Evolutionary conservation across 2,888 invertebrate genomes (phyloP).

Genomic region (Geotrupes spiniger): DNA sequence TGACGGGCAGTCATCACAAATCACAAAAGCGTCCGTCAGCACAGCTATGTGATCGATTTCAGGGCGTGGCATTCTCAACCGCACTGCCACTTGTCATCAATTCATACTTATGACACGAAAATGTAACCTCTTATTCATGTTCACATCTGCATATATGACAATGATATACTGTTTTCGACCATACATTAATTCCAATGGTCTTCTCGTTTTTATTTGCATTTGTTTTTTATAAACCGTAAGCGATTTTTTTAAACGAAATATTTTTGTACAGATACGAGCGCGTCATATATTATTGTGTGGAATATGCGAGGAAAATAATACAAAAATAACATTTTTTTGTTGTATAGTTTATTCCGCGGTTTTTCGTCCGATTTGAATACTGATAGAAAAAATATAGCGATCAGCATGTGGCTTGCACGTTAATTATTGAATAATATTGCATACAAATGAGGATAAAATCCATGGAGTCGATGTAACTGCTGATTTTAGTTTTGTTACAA

Average conservation of each 20-base stretch:
- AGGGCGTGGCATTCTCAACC: conserved; percentile 33
- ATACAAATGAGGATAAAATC: background rate
- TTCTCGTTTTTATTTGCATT: background rate
- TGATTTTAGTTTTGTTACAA: background rate
- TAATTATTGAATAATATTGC: background rate
- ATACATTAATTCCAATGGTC: background rate
- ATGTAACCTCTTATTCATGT: conserved; percentile 21
- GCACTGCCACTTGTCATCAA: conserved; percentile 31
- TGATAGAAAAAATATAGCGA: too few species aligned
- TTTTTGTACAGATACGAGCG: background rate
- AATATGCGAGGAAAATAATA: too few species aligned
- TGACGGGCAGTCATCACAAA: conserved; percentile 30
- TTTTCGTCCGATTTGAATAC: too few species aligned
- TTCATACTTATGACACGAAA: conserved; percentile 29
- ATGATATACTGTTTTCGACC: conserved; percentile 10
- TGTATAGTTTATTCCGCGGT: too few species aligned
- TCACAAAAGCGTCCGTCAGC: conserved; percentile 31
- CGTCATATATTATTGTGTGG: background rate
- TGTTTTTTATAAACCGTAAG: too few species aligned
- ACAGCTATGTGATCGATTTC: conserved; percentile 32
- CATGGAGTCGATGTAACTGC: background rate
- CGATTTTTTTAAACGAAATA: too few species aligned
- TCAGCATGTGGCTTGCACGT: too few species aligned
- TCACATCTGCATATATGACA: conserved; percentile 14
- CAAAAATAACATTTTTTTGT: too few species aligned